These are phyloP conservation scores for Ginglymostoma cirratum DNA, from an alignment of 2,113 vertebrate species.

Conservation along the genomic window DNA sequence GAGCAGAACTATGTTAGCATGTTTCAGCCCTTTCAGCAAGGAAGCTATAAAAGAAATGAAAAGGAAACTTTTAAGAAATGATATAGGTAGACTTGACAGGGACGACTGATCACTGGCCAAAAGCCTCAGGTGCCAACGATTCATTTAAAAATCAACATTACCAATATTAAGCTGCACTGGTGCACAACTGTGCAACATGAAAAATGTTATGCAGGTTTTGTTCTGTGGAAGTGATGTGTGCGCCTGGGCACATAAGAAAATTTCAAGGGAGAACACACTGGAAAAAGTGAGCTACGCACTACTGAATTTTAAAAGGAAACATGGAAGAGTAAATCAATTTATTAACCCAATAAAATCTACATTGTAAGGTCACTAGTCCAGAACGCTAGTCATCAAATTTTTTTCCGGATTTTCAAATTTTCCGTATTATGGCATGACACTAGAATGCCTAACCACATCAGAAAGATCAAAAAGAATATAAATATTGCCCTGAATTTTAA, in stretches of 20 bases:
- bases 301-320: neutral
- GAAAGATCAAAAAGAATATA: too few species aligned
- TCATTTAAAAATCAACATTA: neutral
- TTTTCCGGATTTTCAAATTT: neutral
- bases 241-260: neutral
- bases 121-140: neutral
- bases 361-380: neutral
- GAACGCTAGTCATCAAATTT: neutral
- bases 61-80: constrained; percentile 38
- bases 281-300: neutral
- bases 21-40: constrained; percentile 92
- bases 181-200: neutral
- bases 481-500: too few species aligned
- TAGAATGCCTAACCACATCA: neutral
- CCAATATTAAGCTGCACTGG: neutral
- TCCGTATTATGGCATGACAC: neutral
- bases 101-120: neutral
- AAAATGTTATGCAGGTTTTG: neutral
- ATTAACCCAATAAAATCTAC: neutral
- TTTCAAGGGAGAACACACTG: neutral
- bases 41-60: constrained; percentile 70
- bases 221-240: neutral
- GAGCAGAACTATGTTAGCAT: constrained; percentile 92
- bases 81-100: neutral
- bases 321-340: neutral